Conservation (phyloP, 2,888 invertebrate species). For the Lottia gigantea region DNA sequence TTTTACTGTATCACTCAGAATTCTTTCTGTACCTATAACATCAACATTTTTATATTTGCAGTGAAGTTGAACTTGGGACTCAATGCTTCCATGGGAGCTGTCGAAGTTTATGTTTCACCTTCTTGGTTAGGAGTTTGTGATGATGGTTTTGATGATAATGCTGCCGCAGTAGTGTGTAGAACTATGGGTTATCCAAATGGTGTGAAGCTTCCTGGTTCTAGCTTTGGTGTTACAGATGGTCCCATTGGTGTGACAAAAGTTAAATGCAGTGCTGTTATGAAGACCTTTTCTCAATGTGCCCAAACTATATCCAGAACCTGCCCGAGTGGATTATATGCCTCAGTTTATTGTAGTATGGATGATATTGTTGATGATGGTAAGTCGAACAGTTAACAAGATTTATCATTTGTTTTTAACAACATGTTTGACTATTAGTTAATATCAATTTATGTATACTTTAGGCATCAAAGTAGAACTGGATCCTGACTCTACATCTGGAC, state of each 20-base stretch:
- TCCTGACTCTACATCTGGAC: constrained; percentile 25
- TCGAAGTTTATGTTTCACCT: constrained; percentile 40
- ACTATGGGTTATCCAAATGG: constrained; percentile 47
- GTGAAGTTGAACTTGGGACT: constrained; percentile 44
- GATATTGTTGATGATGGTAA: constrained; percentile 41
- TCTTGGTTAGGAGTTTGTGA: constrained; percentile 50
- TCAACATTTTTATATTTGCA: constrained; percentile 12
- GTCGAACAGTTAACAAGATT: not conserved
- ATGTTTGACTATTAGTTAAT: too few species aligned
- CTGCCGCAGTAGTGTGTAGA: constrained; percentile 36
- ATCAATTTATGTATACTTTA: constrained; percentile 8
- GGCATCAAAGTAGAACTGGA: constrained; percentile 40
- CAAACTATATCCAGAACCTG: constrained; percentile 27
- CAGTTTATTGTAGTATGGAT: constrained; percentile 43
- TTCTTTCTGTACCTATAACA: too few species aligned
- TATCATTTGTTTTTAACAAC: too few species aligned
- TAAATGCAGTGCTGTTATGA: constrained; percentile 41
- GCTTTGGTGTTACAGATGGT: constrained; percentile 39
- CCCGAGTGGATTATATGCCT: constrained; percentile 41
- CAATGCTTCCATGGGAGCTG: constrained; percentile 48
- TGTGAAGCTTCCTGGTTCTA: constrained; percentile 38
- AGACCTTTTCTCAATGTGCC: constrained; percentile 35
- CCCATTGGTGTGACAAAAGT: constrained; percentile 73
- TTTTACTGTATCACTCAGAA: too few species aligned
- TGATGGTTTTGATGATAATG: constrained; percentile 39